Conservation (phyloP, 2,888 invertebrate genomes). For the Physocephala rufipes region DNA sequence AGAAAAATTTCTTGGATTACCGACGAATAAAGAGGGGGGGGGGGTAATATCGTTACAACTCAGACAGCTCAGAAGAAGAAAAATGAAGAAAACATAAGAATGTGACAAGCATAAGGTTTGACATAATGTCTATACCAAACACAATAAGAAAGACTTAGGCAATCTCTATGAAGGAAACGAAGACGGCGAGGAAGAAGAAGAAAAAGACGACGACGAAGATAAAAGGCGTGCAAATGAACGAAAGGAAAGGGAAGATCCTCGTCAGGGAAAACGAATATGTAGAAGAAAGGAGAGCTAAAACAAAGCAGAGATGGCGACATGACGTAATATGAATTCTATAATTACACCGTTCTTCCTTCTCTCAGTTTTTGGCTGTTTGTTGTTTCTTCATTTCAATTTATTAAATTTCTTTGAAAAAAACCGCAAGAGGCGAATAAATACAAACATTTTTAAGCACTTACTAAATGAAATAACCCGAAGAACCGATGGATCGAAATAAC, state of each 20-base stretch:
- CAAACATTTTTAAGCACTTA: slow-evolving; percentile 55
- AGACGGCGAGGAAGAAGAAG: neutral
- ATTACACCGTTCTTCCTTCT: neutral
- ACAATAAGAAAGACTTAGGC: too few species aligned
- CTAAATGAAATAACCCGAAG: slow-evolving; percentile 56
- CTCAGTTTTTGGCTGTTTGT: neutral
- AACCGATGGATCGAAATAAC: neutral
- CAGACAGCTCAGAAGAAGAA: slow-evolving; percentile 38
- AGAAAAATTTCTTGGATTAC: slow-evolving; percentile 25
- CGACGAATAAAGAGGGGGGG: slow-evolving; percentile 7
- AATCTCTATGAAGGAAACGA: too few species aligned
- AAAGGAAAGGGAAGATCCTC: neutral
- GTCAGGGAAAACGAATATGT: neutral
- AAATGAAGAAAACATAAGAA: slow-evolving; percentile 44
- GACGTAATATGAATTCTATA: neutral
- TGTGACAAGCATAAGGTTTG: neutral
- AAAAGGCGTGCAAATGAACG: neutral
- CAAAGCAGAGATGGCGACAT: neutral
- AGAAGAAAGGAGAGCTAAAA: neutral
- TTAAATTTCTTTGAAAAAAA: neutral
- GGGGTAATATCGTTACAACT: too few species aligned
- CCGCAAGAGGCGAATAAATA: neutral
- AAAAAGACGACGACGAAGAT: too few species aligned
- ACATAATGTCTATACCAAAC: too few species aligned
- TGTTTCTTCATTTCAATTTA: slow-evolving; percentile 24